phyloP scores from a whole-genome alignment of 2,888 invertebrate genomes.

The Drosophila setosimentum region DNA sequence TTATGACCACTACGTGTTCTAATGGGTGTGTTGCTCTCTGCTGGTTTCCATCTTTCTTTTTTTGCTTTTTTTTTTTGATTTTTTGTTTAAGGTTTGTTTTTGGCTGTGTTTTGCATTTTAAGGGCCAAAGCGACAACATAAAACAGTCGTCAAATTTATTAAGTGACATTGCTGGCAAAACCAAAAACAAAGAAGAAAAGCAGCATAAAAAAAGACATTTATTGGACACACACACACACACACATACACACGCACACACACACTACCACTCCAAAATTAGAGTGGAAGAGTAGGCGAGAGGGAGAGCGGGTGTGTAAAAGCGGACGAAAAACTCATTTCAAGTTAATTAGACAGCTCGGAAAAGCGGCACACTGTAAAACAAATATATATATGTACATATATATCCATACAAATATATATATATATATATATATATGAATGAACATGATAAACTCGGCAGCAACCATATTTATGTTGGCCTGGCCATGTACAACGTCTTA shows the following conservation, averaged over 20 bases:
- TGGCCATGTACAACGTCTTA: neutral
- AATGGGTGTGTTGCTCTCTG: constrained; percentile 72
- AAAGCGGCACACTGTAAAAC: constrained; percentile 17
- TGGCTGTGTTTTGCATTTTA: constrained; percentile 41
- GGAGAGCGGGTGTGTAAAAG: neutral
- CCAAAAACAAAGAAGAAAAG: constrained; percentile 21
- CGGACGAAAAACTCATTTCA: constrained; percentile 61
- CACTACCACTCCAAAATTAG: constrained; percentile 5
- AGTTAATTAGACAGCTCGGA: constrained; percentile 60
- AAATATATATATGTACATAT: neutral
- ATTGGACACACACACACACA: constrained; percentile 50
- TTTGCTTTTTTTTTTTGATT: neutral
- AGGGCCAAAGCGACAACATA: constrained; percentile 75
- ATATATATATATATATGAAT: neutral
- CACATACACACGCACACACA: constrained; percentile 17
- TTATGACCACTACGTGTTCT: constrained; percentile 77
- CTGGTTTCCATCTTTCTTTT: constrained; percentile 24
- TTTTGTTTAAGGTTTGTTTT: constrained; percentile 21
- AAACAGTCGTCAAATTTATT: constrained; percentile 80
- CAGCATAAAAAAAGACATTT: constrained; percentile 59
- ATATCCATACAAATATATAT: neutral
- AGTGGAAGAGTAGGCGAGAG: neutral
- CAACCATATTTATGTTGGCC: constrained; percentile 6
- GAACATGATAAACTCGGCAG: constrained; percentile 7
- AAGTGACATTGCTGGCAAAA: constrained; percentile 69